Percentiles rank a stretch among this genome's conserved stretches.
Conservation (phyloP, 1,140 invertebrate species). For the Drosophila funebris region DNA sequence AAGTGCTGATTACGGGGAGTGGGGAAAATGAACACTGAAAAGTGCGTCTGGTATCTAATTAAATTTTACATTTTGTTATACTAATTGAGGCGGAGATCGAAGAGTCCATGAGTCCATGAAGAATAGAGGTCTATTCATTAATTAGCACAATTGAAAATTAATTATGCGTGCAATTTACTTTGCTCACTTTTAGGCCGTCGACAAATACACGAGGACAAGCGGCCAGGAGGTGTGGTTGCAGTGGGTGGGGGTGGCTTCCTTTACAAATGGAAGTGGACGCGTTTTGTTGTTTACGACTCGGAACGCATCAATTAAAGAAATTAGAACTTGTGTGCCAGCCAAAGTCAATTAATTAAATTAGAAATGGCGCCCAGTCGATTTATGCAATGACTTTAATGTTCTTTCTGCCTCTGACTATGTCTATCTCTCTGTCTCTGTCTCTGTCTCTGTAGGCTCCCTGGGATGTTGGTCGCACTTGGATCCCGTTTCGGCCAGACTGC, state of each 20-base stretch:
- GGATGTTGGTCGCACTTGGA: constrained; percentile 86
- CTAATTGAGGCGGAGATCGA: constrained; percentile 20
- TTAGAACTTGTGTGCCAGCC: constrained; percentile 63
- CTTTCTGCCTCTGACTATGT: neutral
- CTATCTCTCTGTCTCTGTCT: neutral
- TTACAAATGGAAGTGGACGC: neutral
- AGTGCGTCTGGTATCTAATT: constrained; percentile 56
- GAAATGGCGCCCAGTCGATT: constrained; percentile 30
- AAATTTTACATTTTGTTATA: constrained; percentile 58
- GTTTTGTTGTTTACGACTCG: constrained; percentile 23
- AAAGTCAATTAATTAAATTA: constrained; percentile 80
- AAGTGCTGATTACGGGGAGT: neutral
- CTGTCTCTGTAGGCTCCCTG: constrained; percentile 83
- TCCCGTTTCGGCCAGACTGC: constrained; percentile 85
- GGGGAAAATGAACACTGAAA: constrained; percentile 22
- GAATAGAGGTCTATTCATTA: constrained; percentile 52
- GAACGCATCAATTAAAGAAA: constrained; percentile 78
- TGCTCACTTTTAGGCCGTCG: constrained; percentile 54
- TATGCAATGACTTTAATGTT: constrained; percentile 59
- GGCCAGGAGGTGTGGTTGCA: neutral
- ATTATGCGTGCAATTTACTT: constrained; percentile 81
- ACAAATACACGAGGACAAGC: constrained; percentile 35
- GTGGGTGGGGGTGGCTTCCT: neutral
- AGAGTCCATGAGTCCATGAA: constrained; percentile 3
- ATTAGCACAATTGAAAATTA: constrained; percentile 81